A percentile compares a stretch with the other conserved stretches of the same genome.
phyloP scores from a whole-genome alignment of 2,113 vertebrate genomes.

The Grammomys surdaster region DNA sequence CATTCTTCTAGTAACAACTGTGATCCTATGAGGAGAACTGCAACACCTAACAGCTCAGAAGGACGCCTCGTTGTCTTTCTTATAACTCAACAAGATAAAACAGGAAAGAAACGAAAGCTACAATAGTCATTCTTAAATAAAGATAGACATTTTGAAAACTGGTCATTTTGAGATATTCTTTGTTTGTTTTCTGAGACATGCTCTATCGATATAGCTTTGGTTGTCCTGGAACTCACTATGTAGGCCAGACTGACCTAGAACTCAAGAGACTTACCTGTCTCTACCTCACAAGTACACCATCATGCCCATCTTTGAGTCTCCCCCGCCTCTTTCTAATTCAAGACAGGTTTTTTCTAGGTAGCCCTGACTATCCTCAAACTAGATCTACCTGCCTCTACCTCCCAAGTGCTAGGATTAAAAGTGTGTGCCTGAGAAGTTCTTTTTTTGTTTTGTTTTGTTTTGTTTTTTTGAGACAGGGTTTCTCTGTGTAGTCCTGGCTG shows the following conservation, averaged over 20 bases:
- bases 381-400: not conserved
- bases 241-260: not conserved
- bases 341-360: not conserved
- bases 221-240: not conserved
- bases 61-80: constrained; percentile 54
- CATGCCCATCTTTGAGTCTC: not conserved
- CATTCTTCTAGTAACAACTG: constrained; percentile 75
- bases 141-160: constrained; percentile 55
- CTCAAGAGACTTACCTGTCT: no score
- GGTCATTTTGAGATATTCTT: not conserved
- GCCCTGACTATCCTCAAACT: not conserved
- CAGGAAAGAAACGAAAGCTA: constrained; percentile 28
- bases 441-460: no score
- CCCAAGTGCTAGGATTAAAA: no score
- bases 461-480: no score
- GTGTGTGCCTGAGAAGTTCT: no score
- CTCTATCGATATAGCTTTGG: not conserved
- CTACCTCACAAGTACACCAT: not conserved
- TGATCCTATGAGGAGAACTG: constrained; percentile 72
- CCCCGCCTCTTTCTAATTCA: not conserved
- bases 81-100: constrained; percentile 47
- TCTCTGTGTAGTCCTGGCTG: no score
- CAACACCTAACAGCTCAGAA: not conserved
- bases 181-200: not conserved
- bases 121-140: constrained; percentile 52